Base-by-base conservation (phyloP, 2,113 vertebrate species). In the Leucoraja erinaceus region DNA sequence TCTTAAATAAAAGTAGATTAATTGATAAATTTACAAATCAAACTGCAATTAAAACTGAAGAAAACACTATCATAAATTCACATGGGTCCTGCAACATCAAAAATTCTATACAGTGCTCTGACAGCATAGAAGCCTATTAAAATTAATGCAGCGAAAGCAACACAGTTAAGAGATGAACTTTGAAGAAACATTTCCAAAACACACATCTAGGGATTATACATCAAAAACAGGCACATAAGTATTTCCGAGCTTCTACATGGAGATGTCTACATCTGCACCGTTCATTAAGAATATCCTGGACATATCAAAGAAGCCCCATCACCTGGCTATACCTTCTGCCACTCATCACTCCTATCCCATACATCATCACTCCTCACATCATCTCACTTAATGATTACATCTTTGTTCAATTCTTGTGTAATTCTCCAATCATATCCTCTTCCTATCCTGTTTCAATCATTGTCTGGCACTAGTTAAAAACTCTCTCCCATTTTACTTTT, bases 11-110 rank as follows among this genome's bases (percentile, higher is more conserved):
- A 33, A 77, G 56, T 56, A 54, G 20, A 61, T 63, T 61, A 63
- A 88, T 63, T 88, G 28, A 63, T 88, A 63, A 88, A 88, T 88
- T 88, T n/a, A 88, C 59, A 88, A 6, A 88, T 88, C 83, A 88
- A 88, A 59, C 47, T 83, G 47, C 47, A 83, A 83, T 7, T 56
- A 25, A 56, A 83, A 83, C 25, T 25, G 47, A 83, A 83, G 79
- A 83, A 56, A 56, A 3, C 22, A 11, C 54, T 56, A 54, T 28
- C 79, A 83, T 28, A 83, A 25, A 83, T 83, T 56, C 79, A 83
- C 59, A 63, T 88, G 83, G 28, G 14, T 88, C 59, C 28, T 66
- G 12, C 31, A 88, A 63, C 83, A 88, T 61, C 25, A 56, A 83
- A 83, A 83, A 83, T 86, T 22, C 54, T 84, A 4, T 61, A 59